A percentile compares a stretch with the other conserved stretches of the same genome.
These are phyloP conservation scores for Pseudorhombus dupliciocellatus DNA, from an alignment of 2,113 vertebrate species.

Conservation along the genomic window DNA sequence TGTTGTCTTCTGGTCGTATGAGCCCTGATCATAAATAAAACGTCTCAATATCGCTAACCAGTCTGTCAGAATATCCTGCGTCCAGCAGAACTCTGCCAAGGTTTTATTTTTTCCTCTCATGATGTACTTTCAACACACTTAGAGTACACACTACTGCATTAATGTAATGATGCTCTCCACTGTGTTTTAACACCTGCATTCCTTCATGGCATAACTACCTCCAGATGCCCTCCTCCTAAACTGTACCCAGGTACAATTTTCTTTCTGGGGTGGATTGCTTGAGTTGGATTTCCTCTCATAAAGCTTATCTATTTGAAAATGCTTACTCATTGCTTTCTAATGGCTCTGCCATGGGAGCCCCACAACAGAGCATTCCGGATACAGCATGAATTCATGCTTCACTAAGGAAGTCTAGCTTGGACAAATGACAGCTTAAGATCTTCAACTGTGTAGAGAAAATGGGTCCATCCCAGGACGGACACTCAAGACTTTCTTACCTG, in stretches of 20 bases:
- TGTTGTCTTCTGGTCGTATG: neutral
- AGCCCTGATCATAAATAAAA: neutral
- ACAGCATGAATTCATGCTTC: slow-evolving; percentile 49
- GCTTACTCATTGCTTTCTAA: slow-evolving; percentile 57
- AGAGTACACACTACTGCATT: slow-evolving; percentile 6
- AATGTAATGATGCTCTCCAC: slow-evolving; percentile 31
- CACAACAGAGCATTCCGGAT: slow-evolving; percentile 46
- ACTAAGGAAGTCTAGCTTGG: slow-evolving; percentile 37
- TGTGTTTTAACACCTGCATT: slow-evolving; percentile 47
- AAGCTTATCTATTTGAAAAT: slow-evolving; percentile 49
- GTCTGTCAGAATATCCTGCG: neutral
- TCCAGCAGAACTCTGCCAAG: neutral
- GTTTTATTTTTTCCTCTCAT: slow-evolving; percentile 1
- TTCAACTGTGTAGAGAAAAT: slow-evolving; percentile 30
- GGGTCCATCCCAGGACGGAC: neutral
- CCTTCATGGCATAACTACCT: slow-evolving; percentile 60
- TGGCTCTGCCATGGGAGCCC: slow-evolving; percentile 35
- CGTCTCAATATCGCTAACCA: neutral
- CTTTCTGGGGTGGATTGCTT: slow-evolving; percentile 13
- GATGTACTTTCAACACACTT: neutral
- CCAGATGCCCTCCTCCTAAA: slow-evolving; percentile 59
- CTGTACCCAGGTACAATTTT: slow-evolving; percentile 37
- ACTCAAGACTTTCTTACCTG: slow-evolving; percentile 11
- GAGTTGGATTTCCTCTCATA: slow-evolving; percentile 52
- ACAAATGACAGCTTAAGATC: slow-evolving; percentile 30